Base-by-base conservation (phyloP, 2,113 vertebrate genomes). In the Collichthys lucidus region DNA sequence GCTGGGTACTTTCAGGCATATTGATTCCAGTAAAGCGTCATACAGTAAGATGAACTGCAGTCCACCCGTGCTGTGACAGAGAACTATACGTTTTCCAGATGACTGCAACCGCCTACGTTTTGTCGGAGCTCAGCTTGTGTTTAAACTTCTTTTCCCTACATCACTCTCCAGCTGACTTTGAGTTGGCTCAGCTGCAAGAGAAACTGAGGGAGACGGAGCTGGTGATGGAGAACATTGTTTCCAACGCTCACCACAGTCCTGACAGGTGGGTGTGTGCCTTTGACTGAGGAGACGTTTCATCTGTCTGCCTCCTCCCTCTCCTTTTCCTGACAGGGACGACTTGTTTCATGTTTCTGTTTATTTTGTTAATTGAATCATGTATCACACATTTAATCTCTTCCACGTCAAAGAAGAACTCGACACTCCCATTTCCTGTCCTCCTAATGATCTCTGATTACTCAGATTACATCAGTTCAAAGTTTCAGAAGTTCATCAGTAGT, bases 221-320 rank as follows among this genome's bases (percentile, higher is more conserved):
- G 91, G 96, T 96, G 77, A 98, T 99, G 96, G 97, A 98, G 96
- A 97, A 96, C 78, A 95, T 99, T 11, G 97, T 99, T 77, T 97
- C 93, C 68, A 95, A 94, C 73, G 95, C 96, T 61, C 95, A 95
- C 72, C 95, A 95, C 88, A 92, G 95, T 78, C 94, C 93, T 65
- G 94, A 96, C 81, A 97, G 96, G 97, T 99, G 88, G 55, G 86
- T 52, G 44, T 29, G 46, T 20, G 17, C 14, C 22, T 60, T 61
- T 14, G 4, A 42, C 42, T 1, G 14, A 63, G 19, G 52, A 46
- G 2, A 42, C 26, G 2, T 16, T 16, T 46, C 15, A 49, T n/a
- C 29, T 7, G 7, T 3, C 26, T 0, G 8, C 46, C 22, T 31
- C 63, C 76, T 29, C 20, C 61, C 50, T 55, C 47, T 49, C 29